phyloP scores from a whole-genome alignment of 2,113 vertebrate species.

The Arvicanthis niloticus region DNA sequence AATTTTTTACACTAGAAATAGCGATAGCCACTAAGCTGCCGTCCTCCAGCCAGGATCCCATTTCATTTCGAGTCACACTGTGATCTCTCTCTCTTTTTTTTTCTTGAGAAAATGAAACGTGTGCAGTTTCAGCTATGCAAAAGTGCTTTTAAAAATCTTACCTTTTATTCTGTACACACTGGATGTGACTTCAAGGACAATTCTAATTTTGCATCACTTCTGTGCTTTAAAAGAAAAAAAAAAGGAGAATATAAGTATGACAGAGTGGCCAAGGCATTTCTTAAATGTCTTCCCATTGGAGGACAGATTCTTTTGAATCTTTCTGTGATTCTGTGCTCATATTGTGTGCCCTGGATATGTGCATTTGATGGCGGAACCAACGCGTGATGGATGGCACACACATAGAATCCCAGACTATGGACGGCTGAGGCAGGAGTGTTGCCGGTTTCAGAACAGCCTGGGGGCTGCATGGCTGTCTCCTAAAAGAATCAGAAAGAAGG shows the following conservation, averaged over 20 bases:
- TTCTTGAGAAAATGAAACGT: background rate
- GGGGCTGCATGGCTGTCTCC: background rate
- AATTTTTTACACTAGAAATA: background rate
- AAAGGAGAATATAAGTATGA: background rate
- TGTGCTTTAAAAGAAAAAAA: background rate
- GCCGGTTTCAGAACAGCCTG: background rate
- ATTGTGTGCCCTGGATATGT: background rate
- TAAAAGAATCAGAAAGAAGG: background rate
- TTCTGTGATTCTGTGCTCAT: background rate
- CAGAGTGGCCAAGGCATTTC: background rate
- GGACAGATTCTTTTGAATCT: background rate
- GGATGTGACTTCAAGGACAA: background rate
- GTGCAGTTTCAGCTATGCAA: background rate
- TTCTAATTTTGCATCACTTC: background rate
- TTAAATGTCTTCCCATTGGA: conserved; percentile 15
- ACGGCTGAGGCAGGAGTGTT: background rate
- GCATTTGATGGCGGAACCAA: background rate
- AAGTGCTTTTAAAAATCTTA: background rate
- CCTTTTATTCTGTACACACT: background rate
- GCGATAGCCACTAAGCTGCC: background rate
- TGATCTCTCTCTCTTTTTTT: background rate
- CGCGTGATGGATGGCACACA: background rate
- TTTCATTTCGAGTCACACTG: background rate
- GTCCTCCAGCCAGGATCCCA: background rate
- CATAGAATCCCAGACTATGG: background rate